Conservation (phyloP, 2,797 vertebrate genomes). For the Apogon talboti region DNA sequence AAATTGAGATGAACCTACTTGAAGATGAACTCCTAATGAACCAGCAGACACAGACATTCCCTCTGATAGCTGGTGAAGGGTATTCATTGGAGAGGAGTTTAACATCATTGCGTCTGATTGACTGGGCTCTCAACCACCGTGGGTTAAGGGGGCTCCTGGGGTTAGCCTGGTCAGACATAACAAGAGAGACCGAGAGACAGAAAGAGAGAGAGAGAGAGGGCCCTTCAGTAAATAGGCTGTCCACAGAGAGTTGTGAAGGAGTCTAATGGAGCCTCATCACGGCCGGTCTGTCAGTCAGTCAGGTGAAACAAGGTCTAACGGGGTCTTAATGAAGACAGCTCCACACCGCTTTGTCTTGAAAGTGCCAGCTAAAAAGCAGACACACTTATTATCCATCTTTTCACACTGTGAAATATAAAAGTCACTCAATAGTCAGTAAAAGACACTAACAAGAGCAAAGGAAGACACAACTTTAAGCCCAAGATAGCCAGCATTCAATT, state of each 20-base stretch:
- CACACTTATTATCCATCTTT: conserved; percentile 62
- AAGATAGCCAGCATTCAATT: conserved; percentile 38
- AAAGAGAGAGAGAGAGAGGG: conserved; percentile 29
- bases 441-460: conserved; percentile 66
- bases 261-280: conserved; percentile 79
- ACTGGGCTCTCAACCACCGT: conserved; percentile 69
- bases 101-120: conserved; percentile 81
- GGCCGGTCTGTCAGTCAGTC: conserved; percentile 75
- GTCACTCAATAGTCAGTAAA: conserved; percentile 41
- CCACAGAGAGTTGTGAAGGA: conserved; percentile 69
- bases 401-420: conserved; percentile 37
- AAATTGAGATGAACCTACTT: conserved; percentile 61
- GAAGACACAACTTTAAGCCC: conserved; percentile 50
- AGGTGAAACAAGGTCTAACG: conserved; percentile 75
- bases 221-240: conserved; percentile 69
- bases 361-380: conserved; percentile 60
- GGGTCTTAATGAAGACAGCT: conserved; percentile 80
- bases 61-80: conserved; percentile 66
- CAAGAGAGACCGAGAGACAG: conserved; percentile 56
- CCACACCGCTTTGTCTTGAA: conserved; percentile 68
- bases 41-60: conserved; percentile 49
- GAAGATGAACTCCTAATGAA: conserved; percentile 65
- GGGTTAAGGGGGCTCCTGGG: conserved; percentile 82
- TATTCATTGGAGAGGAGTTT: conserved; percentile 77
- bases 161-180: conserved; percentile 76